These are phyloP conservation scores for Antidorcas marsupialis DNA, from an alignment of 2,113 vertebrate species.

Conservation along the genomic window DNA sequence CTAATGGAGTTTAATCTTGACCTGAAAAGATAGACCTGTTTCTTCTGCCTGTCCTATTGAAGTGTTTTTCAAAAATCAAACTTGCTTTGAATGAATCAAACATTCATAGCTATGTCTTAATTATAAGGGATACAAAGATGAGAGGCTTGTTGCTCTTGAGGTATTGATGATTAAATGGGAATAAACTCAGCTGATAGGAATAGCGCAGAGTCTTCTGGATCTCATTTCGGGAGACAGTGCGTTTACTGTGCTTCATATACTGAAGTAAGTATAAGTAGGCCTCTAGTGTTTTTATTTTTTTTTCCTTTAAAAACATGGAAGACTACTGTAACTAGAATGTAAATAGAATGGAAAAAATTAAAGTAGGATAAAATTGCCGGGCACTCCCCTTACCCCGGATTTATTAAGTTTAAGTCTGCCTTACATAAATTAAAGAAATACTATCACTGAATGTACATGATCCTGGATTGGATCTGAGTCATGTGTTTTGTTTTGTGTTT, in stretches of 20 bases:
- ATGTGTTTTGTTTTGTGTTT: not conserved
- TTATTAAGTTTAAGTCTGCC: not conserved
- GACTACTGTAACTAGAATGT: not conserved
- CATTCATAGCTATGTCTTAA: not conserved
- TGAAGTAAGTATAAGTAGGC: not conserved
- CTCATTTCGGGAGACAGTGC: not conserved
- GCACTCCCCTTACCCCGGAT: not conserved
- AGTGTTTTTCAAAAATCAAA: not conserved
- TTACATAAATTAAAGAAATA: not conserved
- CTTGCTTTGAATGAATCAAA: not conserved
- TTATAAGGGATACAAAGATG: not conserved
- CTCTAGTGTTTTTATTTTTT: not conserved
- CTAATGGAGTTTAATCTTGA: not conserved
- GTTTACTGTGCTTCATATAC: not conserved
- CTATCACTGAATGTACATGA: not conserved
- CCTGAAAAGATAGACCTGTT: not conserved
- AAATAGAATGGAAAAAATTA: not conserved
- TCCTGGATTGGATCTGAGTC: not conserved
- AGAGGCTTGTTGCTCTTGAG: not conserved
- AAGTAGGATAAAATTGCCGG: not conserved
- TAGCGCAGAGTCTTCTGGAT: not conserved
- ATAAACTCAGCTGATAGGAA: not conserved
- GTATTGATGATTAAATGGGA: not conserved
- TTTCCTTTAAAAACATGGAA: not conserved
- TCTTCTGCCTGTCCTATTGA: not conserved